These are phyloP conservation scores for Nesogale talazaci DNA, from an alignment of 2,113 vertebrate species.

Conservation along the genomic window DNA sequence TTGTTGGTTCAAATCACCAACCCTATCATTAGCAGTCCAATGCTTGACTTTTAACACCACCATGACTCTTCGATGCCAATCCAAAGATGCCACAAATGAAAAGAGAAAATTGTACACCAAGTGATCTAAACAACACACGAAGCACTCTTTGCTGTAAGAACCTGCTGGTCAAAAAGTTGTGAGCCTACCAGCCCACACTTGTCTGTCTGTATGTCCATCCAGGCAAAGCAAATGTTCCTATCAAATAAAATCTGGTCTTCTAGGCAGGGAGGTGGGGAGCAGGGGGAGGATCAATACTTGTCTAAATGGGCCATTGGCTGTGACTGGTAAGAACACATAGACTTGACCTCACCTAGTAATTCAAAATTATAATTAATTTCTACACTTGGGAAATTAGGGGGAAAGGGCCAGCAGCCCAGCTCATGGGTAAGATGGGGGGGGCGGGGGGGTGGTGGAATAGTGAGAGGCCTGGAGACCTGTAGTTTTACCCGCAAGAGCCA, in stretches of 20 bases:
- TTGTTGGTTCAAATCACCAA: too few relatives aligned
- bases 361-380: background rate
- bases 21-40: too few relatives aligned
- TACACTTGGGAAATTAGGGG: background rate
- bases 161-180: background rate
- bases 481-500: background rate
- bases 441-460: too few relatives aligned
- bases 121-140: background rate
- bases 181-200: background rate
- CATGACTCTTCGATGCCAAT: too few relatives aligned
- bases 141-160: background rate
- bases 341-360: background rate
- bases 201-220: background rate
- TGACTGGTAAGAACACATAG: background rate
- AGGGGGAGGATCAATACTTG: background rate
- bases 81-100: too few relatives aligned
- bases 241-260: background rate
- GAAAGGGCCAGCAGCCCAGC: background rate
- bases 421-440: background rate
- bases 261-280: background rate
- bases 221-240: conserved; percentile 7
- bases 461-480: too few relatives aligned
- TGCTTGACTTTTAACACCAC: too few relatives aligned
- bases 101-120: too few relatives aligned
- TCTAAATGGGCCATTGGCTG: background rate